Conservation (phyloP, 2,113 vertebrate genomes). For the Notarius quadriscutis region DNA sequence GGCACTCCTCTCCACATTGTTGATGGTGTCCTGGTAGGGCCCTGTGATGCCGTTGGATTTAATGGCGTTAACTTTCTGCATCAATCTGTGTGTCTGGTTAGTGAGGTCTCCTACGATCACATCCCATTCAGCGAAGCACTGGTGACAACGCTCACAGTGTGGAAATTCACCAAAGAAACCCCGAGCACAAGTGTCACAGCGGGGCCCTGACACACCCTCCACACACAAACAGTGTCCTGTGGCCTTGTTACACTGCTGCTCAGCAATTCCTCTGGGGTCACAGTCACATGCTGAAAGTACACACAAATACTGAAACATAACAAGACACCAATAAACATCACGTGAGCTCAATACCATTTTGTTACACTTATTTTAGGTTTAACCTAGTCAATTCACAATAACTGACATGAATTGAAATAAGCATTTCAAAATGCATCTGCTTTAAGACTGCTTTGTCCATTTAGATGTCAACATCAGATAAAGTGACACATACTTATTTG, state of each 20-base stretch:
- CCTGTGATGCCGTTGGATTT: slow-evolving; percentile 85
- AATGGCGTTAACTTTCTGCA: slow-evolving; percentile 84
- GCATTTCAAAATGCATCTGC: neutral
- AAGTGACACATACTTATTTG: neutral
- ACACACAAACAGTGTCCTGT: slow-evolving; percentile 84
- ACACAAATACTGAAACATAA: slow-evolving; percentile 27
- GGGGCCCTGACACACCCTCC: slow-evolving; percentile 82
- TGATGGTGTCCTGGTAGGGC: slow-evolving; percentile 82
- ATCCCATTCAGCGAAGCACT: slow-evolving; percentile 93
- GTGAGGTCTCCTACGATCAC: slow-evolving; percentile 79
- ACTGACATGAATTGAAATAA: neutral
- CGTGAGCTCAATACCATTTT: neutral
- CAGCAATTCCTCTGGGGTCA: slow-evolving; percentile 80
- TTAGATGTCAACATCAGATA: neutral
- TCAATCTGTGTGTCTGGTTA: slow-evolving; percentile 86
- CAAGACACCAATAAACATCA: neutral
- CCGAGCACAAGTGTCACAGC: slow-evolving; percentile 86
- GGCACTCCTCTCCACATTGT: slow-evolving; percentile 79
- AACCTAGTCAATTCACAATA: too few species aligned
- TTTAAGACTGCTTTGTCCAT: neutral
- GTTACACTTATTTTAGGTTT: neutral
- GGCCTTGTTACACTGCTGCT: slow-evolving; percentile 82
- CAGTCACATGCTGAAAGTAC: slow-evolving; percentile 86
- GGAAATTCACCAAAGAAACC: slow-evolving; percentile 90
- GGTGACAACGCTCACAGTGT: slow-evolving; percentile 85